Conservation (phyloP, 2,888 invertebrate genomes). For the Brachyptera risi region DNA sequence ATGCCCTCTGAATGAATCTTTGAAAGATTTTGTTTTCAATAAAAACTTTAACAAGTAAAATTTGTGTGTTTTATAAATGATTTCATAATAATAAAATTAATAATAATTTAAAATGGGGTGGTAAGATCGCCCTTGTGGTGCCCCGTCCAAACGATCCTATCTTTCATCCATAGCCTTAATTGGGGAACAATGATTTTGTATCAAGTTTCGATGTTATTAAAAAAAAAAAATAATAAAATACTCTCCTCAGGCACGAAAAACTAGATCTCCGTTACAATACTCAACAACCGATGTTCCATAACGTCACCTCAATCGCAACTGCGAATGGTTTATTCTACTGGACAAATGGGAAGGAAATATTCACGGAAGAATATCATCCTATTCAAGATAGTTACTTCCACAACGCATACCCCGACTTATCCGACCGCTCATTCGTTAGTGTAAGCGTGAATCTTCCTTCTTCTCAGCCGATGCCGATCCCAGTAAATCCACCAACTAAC, state of each 20-base stretch:
- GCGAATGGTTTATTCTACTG: conserved; percentile 79
- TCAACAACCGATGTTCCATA: conserved; percentile 67
- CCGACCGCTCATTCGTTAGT: conserved; percentile 50
- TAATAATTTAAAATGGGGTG: neutral
- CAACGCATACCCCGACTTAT: conserved; percentile 61
- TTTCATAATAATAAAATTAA: neutral
- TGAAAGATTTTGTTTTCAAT: too few relatives aligned
- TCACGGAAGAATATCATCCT: conserved; percentile 73
- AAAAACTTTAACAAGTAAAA: neutral
- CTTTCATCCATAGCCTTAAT: too few relatives aligned
- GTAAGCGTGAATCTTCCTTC: conserved; percentile 59
- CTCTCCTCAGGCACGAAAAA: conserved; percentile 60
- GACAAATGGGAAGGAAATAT: conserved; percentile 74
- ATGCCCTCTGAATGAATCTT: too few relatives aligned
- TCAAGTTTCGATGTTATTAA: too few relatives aligned
- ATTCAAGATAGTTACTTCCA: conserved; percentile 69
- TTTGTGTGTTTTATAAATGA: neutral
- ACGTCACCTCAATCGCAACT: conserved; percentile 70
- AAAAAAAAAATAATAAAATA: too few relatives aligned
- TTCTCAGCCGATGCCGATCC: conserved; percentile 74
- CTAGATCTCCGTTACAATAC: conserved; percentile 69
- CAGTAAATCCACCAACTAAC: conserved; percentile 70
- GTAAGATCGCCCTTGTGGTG: too few relatives aligned
- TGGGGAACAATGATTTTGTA: too few relatives aligned
- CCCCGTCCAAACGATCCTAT: too few relatives aligned